Percentiles rank a stretch among this genome's conserved stretches.
These are phyloP conservation scores for Mylabris phalerata DNA, from an alignment of 1,140 invertebrate genomes.

Conservation along the genomic window DNA sequence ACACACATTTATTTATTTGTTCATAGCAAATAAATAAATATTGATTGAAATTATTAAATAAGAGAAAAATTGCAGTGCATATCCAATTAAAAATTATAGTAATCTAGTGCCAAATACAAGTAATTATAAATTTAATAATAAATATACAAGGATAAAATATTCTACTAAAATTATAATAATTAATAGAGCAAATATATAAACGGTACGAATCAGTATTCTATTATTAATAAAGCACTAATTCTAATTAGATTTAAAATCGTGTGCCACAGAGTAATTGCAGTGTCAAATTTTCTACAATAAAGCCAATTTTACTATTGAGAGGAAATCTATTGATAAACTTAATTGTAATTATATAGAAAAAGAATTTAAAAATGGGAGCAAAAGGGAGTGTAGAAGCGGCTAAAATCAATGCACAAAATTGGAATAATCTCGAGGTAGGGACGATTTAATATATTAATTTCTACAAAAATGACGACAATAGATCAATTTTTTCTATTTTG, in stretches of 20 bases:
- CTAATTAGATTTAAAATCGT: slow-evolving; percentile 1
- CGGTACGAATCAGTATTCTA: too few species aligned
- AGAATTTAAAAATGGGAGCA: slow-evolving; percentile 51
- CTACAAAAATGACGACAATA: neutral
- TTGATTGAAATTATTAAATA: too few species aligned
- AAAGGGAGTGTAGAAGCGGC: slow-evolving; percentile 66
- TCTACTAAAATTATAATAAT: neutral
- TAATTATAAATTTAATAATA: neutral
- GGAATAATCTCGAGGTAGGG: slow-evolving; percentile 65
- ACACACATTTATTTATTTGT: neutral
- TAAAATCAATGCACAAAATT: slow-evolving; percentile 66
- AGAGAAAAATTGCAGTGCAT: neutral
- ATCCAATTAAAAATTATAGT: neutral
- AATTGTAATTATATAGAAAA: slow-evolving; percentile 11
- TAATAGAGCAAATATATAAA: neutral
- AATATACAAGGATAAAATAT: neutral
- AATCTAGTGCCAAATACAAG: neutral
- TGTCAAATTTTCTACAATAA: slow-evolving; percentile 18
- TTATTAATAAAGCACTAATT: too few species aligned
- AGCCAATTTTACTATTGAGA: slow-evolving; percentile 10
- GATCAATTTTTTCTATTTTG: too few species aligned
- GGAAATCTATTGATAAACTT: neutral
- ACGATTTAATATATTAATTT: slow-evolving; percentile 2
- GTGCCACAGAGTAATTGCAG: slow-evolving; percentile 8
- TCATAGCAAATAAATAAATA: neutral